phyloP scores from a whole-genome alignment of 2,113 vertebrate species.

The Aegotheles bennettii region DNA sequence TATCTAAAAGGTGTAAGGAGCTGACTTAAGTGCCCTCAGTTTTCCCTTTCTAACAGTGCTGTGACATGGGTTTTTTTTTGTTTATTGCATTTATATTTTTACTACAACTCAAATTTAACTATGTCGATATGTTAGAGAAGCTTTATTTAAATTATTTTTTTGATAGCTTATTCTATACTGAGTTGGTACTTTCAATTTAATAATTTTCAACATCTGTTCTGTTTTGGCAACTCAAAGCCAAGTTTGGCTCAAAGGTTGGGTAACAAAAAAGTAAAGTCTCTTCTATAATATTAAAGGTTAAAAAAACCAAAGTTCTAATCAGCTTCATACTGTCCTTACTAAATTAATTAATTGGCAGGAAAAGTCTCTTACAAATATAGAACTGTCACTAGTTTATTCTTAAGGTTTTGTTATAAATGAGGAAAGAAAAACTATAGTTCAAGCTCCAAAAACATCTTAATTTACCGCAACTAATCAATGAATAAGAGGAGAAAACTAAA shows the following conservation, averaged over 20 bases:
- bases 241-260: neutral
- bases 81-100: neutral
- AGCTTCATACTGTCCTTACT: neutral
- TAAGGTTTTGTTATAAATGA: neutral
- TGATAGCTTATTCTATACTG: neutral
- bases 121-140: neutral
- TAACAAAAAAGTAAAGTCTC: neutral
- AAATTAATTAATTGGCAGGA: neutral
- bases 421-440: neutral
- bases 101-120: neutral
- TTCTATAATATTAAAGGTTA: neutral
- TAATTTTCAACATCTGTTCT: neutral
- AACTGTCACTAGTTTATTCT: neutral
- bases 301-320: neutral
- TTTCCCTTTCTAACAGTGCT: neutral
- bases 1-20: neutral
- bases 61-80: neutral
- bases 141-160: neutral
- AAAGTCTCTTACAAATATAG: neutral
- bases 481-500: neutral
- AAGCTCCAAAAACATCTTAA: neutral
- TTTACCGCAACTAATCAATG: neutral
- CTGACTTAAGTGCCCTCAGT: neutral
- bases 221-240: neutral
- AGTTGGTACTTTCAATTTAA: neutral